These are phyloP conservation scores for Hetaerina americana DNA, from an alignment of 1,140 invertebrate genomes.

Conservation along the genomic window DNA sequence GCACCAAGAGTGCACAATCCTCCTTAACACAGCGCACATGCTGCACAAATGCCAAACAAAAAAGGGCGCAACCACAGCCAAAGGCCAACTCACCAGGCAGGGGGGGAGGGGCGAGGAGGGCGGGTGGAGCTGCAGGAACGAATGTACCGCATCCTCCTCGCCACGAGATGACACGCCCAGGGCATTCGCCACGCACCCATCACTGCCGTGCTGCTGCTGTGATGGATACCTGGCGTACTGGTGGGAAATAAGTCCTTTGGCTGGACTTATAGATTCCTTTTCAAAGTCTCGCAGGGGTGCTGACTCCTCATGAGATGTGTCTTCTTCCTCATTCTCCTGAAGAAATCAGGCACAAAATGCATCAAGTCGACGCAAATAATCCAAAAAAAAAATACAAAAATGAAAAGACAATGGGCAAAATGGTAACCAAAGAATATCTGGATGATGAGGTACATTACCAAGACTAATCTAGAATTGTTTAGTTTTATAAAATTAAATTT, in stretches of 20 bases:
- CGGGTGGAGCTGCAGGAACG: conserved; percentile 15
- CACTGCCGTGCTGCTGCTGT: background rate
- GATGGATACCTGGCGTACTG: background rate
- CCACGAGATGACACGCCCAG: conserved; percentile 10
- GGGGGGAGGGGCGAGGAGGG: background rate
- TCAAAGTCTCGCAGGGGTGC: background rate
- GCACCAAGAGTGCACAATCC: too few species aligned
- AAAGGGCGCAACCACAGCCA: too few species aligned
- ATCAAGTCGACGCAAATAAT: too few species aligned
- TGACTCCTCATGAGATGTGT: background rate
- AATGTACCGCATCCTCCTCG: conserved; percentile 21
- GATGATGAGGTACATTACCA: too few species aligned
- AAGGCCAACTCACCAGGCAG: background rate
- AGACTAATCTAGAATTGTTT: too few species aligned
- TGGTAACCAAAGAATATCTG: too few species aligned
- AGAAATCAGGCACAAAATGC: conserved; percentile 3
- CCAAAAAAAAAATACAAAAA: too few species aligned
- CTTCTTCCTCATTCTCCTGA: background rate
- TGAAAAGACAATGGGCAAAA: too few species aligned
- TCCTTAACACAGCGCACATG: too few species aligned
- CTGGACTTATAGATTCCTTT: background rate
- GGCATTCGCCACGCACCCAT: background rate
- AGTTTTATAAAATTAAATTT: too few species aligned
- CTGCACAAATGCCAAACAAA: too few species aligned
- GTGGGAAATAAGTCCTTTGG: background rate